phyloP scores from a whole-genome alignment of 2,113 vertebrate genomes.

The Pachyramphus minor region DNA sequence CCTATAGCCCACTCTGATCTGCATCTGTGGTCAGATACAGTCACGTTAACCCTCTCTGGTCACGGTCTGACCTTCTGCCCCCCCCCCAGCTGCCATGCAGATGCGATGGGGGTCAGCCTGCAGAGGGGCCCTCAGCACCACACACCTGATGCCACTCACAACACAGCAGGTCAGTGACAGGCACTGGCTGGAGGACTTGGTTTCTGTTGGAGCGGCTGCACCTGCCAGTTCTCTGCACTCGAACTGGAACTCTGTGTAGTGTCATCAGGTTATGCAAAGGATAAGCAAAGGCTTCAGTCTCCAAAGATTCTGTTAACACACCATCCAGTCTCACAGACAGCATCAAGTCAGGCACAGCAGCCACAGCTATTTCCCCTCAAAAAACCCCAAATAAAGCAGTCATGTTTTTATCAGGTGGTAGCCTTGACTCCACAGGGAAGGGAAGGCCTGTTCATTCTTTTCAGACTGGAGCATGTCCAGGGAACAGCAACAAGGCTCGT shows the following conservation, averaged over 20 bases:
- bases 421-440: background rate
- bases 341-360: background rate
- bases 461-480: background rate
- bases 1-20: background rate
- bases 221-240: background rate
- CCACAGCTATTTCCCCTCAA: background rate
- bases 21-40: background rate
- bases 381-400: background rate
- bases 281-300: background rate
- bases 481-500: background rate
- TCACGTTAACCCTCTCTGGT: background rate
- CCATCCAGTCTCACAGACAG: background rate
- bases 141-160: background rate
- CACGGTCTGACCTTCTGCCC: background rate
- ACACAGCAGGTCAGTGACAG: background rate
- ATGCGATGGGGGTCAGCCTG: background rate
- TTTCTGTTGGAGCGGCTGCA: background rate
- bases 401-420: background rate
- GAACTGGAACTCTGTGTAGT: background rate
- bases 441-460: background rate
- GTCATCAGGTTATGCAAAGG: background rate
- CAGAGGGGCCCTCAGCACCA: background rate
- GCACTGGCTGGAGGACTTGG: background rate
- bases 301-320: background rate
- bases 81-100: background rate